Evolutionary conservation across 1,140 invertebrate species (phyloP).

Genomic region (Pomacea maculata): DNA sequence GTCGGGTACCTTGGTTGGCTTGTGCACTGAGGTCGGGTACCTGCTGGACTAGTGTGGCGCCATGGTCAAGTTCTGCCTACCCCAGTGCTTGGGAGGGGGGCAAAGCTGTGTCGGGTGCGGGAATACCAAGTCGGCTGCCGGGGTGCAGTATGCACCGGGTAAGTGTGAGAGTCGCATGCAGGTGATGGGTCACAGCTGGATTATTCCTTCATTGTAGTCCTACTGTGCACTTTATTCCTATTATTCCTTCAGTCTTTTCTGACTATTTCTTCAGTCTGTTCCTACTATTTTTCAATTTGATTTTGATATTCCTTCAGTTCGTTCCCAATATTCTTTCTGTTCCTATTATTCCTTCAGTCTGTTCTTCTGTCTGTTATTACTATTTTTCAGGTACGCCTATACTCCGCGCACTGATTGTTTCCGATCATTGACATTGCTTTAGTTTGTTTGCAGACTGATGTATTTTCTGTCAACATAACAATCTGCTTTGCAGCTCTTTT

Average conservation of each 20-base stretch:
- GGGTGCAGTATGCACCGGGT: slow-evolving; percentile 10
- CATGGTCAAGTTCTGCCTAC: slow-evolving; percentile 26
- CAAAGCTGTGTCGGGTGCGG: slow-evolving; percentile 13
- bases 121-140: slow-evolving; percentile 12
- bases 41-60: neutral
- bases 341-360: neutral
- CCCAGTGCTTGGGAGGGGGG: slow-evolving; percentile 25
- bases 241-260: too few species aligned
- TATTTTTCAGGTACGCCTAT: too few species aligned
- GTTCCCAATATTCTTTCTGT: neutral
- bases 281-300: neutral
- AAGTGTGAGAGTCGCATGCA: neutral
- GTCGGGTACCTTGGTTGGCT: too few species aligned
- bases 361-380: neutral
- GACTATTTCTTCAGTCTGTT: neutral
- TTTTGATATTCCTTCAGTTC: neutral
- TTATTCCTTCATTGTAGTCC: too few species aligned
- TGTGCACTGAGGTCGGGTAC: too few species aligned
- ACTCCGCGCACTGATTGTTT: too few species aligned
- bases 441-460: too few species aligned
- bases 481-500: too few species aligned
- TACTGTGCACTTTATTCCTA: too few species aligned
- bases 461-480: too few species aligned
- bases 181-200: too few species aligned
- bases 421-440: too few species aligned